phyloP scores from a whole-genome alignment of 2,113 vertebrate species.

The Baryphthengus martii region DNA sequence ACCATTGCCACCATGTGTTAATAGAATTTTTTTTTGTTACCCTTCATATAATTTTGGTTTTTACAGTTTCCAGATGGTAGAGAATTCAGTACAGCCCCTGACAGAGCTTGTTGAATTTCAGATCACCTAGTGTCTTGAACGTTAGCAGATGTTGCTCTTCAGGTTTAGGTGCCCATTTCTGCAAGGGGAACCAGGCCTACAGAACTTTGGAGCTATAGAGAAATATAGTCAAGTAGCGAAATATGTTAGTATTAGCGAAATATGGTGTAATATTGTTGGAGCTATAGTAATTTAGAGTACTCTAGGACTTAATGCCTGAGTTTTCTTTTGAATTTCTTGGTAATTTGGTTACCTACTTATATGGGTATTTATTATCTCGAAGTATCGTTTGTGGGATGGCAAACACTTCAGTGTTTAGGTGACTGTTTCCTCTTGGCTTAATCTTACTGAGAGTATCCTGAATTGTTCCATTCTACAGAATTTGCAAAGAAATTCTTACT shows the following conservation, averaged over 20 bases:
- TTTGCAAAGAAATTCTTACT: not conserved
- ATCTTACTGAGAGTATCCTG: not conserved
- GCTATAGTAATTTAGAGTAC: not conserved
- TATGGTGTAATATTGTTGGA: not conserved
- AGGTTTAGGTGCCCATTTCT: not conserved
- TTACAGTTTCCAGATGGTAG: constrained; percentile 15
- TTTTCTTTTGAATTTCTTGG: not conserved
- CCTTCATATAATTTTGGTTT: not conserved
- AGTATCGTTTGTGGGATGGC: not conserved
- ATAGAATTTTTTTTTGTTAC: not conserved
- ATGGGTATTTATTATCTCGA: not conserved
- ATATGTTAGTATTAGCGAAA: not conserved
- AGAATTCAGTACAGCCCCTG: not conserved
- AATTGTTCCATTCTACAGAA: no score
- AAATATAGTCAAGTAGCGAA: not conserved
- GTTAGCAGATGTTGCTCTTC: not conserved
- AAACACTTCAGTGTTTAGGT: not conserved
- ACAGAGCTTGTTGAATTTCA: not conserved
- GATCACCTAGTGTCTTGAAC: not conserved
- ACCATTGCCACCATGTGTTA: not conserved
- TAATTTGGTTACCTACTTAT: not conserved
- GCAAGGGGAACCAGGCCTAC: not conserved
- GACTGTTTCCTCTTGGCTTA: not conserved
- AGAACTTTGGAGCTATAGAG: not conserved
- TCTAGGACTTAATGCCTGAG: not conserved